Base-by-base conservation (phyloP, 2,888 invertebrate genomes). In the Phalera bucephala region DNA sequence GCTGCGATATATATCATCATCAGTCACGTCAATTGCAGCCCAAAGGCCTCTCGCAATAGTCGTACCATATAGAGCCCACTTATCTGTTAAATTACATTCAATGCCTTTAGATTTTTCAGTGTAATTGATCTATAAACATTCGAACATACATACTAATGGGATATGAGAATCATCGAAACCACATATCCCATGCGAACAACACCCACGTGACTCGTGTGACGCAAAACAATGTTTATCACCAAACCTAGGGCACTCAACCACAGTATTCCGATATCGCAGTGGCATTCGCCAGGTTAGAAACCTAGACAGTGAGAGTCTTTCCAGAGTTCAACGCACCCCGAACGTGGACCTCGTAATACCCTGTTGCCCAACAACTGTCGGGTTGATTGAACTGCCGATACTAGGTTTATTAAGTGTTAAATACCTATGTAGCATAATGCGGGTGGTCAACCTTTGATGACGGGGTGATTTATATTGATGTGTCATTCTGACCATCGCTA, bases 221-320 rank as follows among this genome's bases (percentile, higher is more conserved):
- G 9, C n/a, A 1, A 6, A 22, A 10, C 22, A 22, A 22, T 22
- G n/a, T n/a, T 10, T 22, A 6, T 6, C 22, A 10, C 9, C 9
- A 10, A 22, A 22, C 10, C 22, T 10, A 4, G 22, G 22, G 9
- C 22, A 22, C 5, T 22, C 22, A 22, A 22, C 22, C n/a, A 7
- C 7, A 20, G 4, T n/a, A 4, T 2, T 20, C 21, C 22, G 22
- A 4, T 10, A 10, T 10, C 10, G 21, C 10, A 22, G 21, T 22
- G 10, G 21, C 21, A 1, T 10, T n/a, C n/a, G n/a, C n/a, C n/a
- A n/a, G n/a, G n/a, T n/a, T n/a, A n/a, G n/a, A n/a, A n/a, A 22
- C 22, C 22, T 22, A 25, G 12, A 25, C 12, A 25, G 25, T 8
- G 25, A 25, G 25, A 25, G 25, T 25, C n/a, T n/a, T n/a, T n/a